Percentiles rank a stretch among this genome's conserved stretches.
Conservation (phyloP, 1,140 invertebrate genomes). For the Nasonia longicornis region DNA sequence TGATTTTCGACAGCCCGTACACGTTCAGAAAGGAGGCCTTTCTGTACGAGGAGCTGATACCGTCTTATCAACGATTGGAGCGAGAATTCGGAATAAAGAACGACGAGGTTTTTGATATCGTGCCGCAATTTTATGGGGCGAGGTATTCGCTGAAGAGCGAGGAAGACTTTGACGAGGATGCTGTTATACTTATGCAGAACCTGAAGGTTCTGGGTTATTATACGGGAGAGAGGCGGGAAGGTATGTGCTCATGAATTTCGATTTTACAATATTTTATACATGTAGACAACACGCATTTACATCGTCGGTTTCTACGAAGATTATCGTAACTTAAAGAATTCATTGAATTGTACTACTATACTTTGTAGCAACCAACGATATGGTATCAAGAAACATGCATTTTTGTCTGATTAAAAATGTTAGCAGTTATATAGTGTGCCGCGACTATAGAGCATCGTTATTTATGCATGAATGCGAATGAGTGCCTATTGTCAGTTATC, state of each 20-base stretch:
- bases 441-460: too few relatives aligned
- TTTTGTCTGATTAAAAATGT: too few relatives aligned
- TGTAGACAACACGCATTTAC: neutral
- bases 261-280: too few relatives aligned
- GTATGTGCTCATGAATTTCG: neutral
- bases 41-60: conserved; percentile 60
- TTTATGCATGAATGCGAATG: too few relatives aligned
- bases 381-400: too few relatives aligned
- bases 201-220: conserved; percentile 68
- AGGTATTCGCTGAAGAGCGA: conserved; percentile 65
- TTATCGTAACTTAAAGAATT: too few relatives aligned
- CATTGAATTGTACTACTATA: too few relatives aligned
- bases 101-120: conserved; percentile 63
- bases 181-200: conserved; percentile 73
- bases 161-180: conserved; percentile 68
- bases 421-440: too few relatives aligned
- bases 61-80: conserved; percentile 55
- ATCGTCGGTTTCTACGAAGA: neutral
- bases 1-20: conserved; percentile 61
- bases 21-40: conserved; percentile 66
- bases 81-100: conserved; percentile 60
- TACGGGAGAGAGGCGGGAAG: conserved; percentile 49
- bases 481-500: too few relatives aligned
- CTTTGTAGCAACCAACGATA: too few relatives aligned
- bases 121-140: conserved; percentile 71